These are phyloP conservation scores for Australoheros scitulus DNA, from an alignment of 2,113 vertebrate species.

Conservation along the genomic window DNA sequence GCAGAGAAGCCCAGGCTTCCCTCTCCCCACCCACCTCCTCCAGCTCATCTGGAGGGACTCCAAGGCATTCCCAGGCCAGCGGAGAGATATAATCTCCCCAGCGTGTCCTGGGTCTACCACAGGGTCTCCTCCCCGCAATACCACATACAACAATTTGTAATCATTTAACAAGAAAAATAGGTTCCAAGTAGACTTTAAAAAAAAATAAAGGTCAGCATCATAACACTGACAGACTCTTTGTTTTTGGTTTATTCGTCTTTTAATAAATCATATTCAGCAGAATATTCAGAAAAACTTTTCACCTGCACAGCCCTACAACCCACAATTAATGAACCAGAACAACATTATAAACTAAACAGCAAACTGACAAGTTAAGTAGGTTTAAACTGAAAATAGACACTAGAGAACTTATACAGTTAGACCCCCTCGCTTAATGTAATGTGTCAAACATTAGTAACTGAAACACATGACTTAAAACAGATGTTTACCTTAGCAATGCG, in stretches of 20 bases:
- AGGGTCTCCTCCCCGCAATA: too few relatives aligned
- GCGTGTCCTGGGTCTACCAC: too few relatives aligned
- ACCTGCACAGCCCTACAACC: background rate
- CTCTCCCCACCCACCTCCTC: too few relatives aligned
- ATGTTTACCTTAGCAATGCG: slow-evolving; percentile 93
- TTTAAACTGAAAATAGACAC: too few relatives aligned
- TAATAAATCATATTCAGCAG: background rate
- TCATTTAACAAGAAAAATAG: background rate
- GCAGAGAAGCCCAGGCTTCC: too few relatives aligned
- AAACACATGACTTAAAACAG: background rate
- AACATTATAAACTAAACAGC: too few relatives aligned
- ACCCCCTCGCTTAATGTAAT: too few relatives aligned
- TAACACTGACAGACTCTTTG: background rate
- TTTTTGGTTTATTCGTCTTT: background rate
- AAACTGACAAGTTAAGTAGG: too few relatives aligned
- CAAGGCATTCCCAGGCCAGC: too few relatives aligned
- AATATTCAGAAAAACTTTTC: background rate
- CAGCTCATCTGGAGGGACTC: too few relatives aligned
- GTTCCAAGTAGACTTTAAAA: background rate
- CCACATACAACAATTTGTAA: too few relatives aligned
- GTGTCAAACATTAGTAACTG: background rate
- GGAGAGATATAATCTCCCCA: too few relatives aligned
- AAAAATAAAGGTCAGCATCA: background rate
- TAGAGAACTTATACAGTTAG: background rate
- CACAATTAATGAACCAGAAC: background rate